These are phyloP conservation scores for Microtus montanus DNA, from an alignment of 2,113 vertebrate genomes.

Conservation along the genomic window DNA sequence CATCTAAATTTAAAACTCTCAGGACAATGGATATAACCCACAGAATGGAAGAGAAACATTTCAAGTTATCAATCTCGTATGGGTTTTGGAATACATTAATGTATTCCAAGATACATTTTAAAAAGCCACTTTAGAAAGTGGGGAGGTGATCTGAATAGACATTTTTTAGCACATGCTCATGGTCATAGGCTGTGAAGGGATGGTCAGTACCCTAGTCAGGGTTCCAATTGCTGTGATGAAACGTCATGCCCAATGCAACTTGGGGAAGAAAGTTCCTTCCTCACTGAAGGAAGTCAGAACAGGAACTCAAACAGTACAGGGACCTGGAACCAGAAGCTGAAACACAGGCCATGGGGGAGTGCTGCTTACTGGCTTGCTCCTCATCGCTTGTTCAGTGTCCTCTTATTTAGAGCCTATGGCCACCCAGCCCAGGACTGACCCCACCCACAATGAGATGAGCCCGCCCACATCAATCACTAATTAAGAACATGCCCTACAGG, in stretches of 20 bases:
- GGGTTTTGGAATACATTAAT: not conserved
- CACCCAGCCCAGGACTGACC: not conserved
- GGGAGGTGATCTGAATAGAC: not conserved
- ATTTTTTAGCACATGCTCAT: not conserved
- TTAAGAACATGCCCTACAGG: not conserved
- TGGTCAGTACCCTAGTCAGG: not conserved
- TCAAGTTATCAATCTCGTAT: not conserved
- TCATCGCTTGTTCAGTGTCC: not conserved
- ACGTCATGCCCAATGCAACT: not conserved
- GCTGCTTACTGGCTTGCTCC: not conserved
- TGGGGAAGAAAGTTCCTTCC: not conserved
- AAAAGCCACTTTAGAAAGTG: not conserved
- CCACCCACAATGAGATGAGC: not conserved
- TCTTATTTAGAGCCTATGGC: not conserved
- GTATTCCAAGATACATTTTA: not conserved
- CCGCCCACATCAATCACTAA: not conserved
- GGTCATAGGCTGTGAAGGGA: not conserved
- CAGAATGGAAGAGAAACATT: not conserved
- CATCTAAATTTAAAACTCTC: slow-evolving; percentile 16
- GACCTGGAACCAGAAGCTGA: not conserved
- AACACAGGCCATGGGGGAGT: not conserved
- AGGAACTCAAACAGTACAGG: not conserved
- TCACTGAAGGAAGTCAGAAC: not conserved
- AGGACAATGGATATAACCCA: not conserved
- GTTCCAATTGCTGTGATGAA: not conserved